These are phyloP conservation scores for Pseudois nayaur DNA, from an alignment of 2,113 vertebrate genomes.

Conservation along the genomic window DNA sequence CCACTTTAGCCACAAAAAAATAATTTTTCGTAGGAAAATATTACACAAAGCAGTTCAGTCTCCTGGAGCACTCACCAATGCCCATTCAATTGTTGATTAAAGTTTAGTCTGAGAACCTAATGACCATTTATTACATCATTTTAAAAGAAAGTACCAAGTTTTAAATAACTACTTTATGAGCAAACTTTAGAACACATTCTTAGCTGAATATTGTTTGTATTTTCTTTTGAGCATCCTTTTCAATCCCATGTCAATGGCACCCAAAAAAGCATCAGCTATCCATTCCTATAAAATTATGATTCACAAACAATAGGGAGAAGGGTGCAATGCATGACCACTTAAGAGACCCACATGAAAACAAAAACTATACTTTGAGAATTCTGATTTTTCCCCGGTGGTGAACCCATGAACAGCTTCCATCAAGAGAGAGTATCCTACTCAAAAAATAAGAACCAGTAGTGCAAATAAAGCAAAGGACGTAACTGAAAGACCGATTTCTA, in stretches of 20 bases:
- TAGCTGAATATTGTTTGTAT: background rate
- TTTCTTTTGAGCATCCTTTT: background rate
- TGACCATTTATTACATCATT: background rate
- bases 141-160: background rate
- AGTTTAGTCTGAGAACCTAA: background rate
- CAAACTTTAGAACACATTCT: background rate
- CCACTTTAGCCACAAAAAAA: background rate
- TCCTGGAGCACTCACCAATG: background rate
- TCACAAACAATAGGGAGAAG: background rate
- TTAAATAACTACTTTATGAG: conserved; percentile 2
- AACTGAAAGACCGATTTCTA: background rate
- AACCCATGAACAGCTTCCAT: background rate
- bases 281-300: background rate
- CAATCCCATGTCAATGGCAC: background rate
- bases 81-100: background rate
- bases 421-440: background rate
- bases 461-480: background rate
- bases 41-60: background rate
- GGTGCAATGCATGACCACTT: background rate
- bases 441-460: background rate
- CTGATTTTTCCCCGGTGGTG: background rate
- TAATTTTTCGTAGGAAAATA: background rate
- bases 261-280: background rate
- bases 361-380: background rate
- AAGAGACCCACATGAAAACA: background rate